Evolutionary conservation across 1,140 invertebrate genomes (phyloP), one percentile per base, ranked within the genome.

Genomic region (Cherax quadricarinatus): DNA sequence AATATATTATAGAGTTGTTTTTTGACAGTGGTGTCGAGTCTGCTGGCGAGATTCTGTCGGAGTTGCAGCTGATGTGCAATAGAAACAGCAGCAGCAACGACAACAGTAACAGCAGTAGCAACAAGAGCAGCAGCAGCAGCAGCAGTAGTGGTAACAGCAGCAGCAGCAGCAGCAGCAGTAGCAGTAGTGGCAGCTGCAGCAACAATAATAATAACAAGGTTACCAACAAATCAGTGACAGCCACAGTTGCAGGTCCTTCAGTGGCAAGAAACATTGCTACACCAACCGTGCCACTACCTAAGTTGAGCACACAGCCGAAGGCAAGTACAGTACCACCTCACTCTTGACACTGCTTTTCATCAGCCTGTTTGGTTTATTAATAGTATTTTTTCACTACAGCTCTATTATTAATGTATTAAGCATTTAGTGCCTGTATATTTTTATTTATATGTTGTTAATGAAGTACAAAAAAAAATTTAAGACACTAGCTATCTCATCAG

Each of bases 21-120:
- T 30, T 41, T 73, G 73, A 51, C 78, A 91, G 89, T 91, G 84
- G 82, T 86, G 89, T 91, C 18, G 89, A 91, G 79, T 91, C 89
- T 30, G 62, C 30, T 53, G 89, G 84, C 9, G 89, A 91, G 78
- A 86, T 91, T 73, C 57, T 91, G n/a, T 91, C 89, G 1, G 89
- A 91, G 79, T 62, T 86, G 84, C 89, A 91, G 49, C 41, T 91
- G 60, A 62, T 80, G 62, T 91, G 89, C 53, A 91, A 57, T 49
- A 90, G 48, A 7, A 90, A 51, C 70, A 79, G 16, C 41, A 78
- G 21, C 51, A 84, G 4, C 48, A 75, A 41, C 53, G 78, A 14
- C 48, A 90, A 75, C 18, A 57, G 41, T 48, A 78, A 1, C 73
- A 73, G 21, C 60, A 81, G 79, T 53, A 88, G 24, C 75, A 62